These are phyloP conservation scores for Heteromyza rotundicornis DNA, from an alignment of 2,888 invertebrate species.

Conservation along the genomic window DNA sequence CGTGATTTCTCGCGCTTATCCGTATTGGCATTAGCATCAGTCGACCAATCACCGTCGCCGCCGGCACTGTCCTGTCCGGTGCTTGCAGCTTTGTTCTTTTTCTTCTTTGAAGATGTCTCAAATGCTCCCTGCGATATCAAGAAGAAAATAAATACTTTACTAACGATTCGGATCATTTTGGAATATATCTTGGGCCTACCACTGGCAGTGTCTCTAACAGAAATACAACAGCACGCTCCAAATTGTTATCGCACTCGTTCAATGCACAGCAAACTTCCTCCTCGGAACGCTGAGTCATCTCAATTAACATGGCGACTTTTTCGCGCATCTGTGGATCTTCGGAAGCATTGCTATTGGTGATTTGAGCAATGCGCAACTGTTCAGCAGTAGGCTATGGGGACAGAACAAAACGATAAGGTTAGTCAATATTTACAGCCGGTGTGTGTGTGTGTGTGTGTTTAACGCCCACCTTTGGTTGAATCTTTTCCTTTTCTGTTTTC, in stretches of 20 bases:
- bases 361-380: slow-evolving; percentile 84
- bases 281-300: slow-evolving; percentile 86
- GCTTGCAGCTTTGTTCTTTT: slow-evolving; percentile 77
- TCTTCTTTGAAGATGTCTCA: slow-evolving; percentile 87
- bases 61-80: slow-evolving; percentile 65
- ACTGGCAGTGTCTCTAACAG: slow-evolving; percentile 62
- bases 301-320: slow-evolving; percentile 83
- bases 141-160: too few relatives aligned
- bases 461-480: slow-evolving; percentile 64
- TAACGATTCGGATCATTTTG: too few relatives aligned
- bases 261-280: slow-evolving; percentile 92
- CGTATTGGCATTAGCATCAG: slow-evolving; percentile 57
- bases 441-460: too few relatives aligned
- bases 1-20: slow-evolving; percentile 61
- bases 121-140: slow-evolving; percentile 73
- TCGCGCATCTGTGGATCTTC: slow-evolving; percentile 70
- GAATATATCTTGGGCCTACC: slow-evolving; percentile 42
- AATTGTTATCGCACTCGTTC: slow-evolving; percentile 90
- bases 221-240: slow-evolving; percentile 70
- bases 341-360: slow-evolving; percentile 71
- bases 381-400: slow-evolving; percentile 79
- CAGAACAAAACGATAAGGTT: background rate
- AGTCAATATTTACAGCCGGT: too few relatives aligned
- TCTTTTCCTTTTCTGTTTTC: slow-evolving; percentile 68
- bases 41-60: slow-evolving; percentile 60